Percentiles rank a stretch among this genome's conserved stretches.
Conservation (phyloP, 2,113 vertebrate genomes). For the Gavia stellata region DNA sequence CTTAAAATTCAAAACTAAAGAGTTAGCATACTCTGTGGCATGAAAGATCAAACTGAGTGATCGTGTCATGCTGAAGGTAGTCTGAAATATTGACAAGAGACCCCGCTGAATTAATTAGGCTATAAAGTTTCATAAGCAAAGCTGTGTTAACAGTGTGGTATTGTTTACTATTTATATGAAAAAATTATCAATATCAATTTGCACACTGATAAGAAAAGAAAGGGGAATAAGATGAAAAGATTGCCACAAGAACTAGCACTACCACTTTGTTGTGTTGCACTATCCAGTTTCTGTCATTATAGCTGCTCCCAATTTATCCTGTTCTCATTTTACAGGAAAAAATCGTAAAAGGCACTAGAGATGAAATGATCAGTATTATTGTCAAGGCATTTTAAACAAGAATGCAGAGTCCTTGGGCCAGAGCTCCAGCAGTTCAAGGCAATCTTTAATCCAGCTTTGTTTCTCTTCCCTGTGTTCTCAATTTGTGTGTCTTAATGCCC, state of each 20-base stretch:
- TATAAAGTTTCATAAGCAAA: not conserved
- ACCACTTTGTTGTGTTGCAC: not conserved
- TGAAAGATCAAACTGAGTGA: not conserved
- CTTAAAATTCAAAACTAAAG: not conserved
- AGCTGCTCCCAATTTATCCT: slow-evolving; percentile 15
- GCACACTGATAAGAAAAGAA: not conserved
- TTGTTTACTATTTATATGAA: slow-evolving; percentile 5
- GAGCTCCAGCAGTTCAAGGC: slow-evolving; percentile 36
- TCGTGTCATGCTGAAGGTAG: not conserved
- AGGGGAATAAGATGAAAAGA: slow-evolving; percentile 5
- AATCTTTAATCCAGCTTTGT: slow-evolving; percentile 44
- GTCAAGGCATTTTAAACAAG: slow-evolving; percentile 41
- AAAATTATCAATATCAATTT: slow-evolving; percentile 33
- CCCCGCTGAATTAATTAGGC: not conserved
- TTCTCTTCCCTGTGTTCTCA: slow-evolving; percentile 13
- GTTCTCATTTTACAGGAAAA: slow-evolving; percentile 27
- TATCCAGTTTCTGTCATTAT: slow-evolving; percentile 22
- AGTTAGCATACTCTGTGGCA: not conserved
- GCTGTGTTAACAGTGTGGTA: not conserved
- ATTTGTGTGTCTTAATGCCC: slow-evolving; percentile 11
- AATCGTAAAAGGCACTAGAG: slow-evolving; percentile 33
- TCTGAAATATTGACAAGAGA: slow-evolving; percentile 5
- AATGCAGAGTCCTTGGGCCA: slow-evolving; percentile 38
- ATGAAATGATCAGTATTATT: slow-evolving; percentile 39
- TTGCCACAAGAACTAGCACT: not conserved